These are phyloP conservation scores for Rugalucina vietnamica DNA, from an alignment of 2,888 invertebrate genomes.

Conservation along the genomic window DNA sequence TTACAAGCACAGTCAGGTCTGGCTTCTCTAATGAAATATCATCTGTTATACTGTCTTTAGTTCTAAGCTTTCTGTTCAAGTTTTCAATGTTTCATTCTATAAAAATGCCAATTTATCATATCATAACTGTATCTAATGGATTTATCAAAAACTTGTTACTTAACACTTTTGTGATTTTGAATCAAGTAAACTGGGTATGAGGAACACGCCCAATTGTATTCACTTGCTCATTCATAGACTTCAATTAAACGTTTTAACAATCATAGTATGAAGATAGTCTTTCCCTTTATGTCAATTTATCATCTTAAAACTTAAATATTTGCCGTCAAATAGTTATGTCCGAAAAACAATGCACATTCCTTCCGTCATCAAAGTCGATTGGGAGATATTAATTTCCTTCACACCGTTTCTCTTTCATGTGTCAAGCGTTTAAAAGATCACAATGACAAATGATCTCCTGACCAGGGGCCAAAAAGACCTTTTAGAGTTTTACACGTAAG, in stretches of 20 bases:
- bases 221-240: not conserved
- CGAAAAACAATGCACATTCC: not conserved
- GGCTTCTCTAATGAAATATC: not conserved
- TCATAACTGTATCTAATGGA: not conserved
- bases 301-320: too few relatives aligned
- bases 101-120: not conserved
- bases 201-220: not conserved
- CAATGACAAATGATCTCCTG: constrained; percentile 4
- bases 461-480: constrained; percentile 3
- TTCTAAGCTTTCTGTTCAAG: not conserved
- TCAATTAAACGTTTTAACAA: too few relatives aligned
- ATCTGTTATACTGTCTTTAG: not conserved
- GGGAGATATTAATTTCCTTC: not conserved
- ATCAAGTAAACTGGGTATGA: not conserved
- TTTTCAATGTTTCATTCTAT: not conserved
- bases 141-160: constrained; percentile 7
- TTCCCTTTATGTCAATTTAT: too few relatives aligned
- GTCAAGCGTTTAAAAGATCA: not conserved
- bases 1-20: not conserved
- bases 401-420: not conserved
- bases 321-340: not conserved
- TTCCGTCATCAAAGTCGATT: not conserved
- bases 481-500: constrained; percentile 15
- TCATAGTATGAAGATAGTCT: too few relatives aligned
- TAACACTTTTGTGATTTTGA: not conserved